Percentiles rank a stretch among this genome's conserved stretches.
These are phyloP conservation scores for Grapholita molesta DNA, from an alignment of 1,140 invertebrate genomes.

Conservation along the genomic window DNA sequence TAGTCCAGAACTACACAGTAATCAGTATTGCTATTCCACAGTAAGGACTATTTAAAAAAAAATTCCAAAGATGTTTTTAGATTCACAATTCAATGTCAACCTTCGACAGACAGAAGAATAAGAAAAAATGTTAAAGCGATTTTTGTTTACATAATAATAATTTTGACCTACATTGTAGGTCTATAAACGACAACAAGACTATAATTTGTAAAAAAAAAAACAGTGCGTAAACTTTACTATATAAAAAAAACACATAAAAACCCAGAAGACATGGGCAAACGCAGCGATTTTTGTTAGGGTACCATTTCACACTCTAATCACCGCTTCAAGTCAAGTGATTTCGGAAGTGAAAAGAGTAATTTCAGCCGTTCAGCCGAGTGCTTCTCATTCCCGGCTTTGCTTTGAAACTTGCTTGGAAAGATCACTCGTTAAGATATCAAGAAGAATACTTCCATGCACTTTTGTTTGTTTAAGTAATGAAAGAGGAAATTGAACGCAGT, in stretches of 20 bases:
- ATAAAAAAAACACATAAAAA: too few species aligned
- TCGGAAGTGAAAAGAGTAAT: conserved; percentile 15
- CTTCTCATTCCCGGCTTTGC: conserved; percentile 4
- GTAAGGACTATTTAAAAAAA: neutral
- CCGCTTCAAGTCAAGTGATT: conserved; percentile 17
- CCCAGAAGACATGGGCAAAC: neutral
- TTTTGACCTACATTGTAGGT: too few species aligned
- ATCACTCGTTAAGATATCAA: conserved; percentile 7
- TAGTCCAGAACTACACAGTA: too few species aligned
- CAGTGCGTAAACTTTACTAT: too few species aligned
- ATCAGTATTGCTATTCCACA: neutral
- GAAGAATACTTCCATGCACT: conserved; percentile 12
- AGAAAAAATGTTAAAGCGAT: neutral
- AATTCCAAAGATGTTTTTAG: neutral
- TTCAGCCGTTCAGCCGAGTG: neutral
- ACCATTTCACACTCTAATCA: neutral
- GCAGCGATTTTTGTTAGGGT: conserved; percentile 3
- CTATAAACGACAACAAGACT: too few species aligned
- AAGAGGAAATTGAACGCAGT: neutral
- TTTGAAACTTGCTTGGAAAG: conserved; percentile 10
- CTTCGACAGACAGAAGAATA: neutral
- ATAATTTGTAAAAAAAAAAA: neutral
- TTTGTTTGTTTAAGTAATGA: neutral
- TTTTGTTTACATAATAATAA: neutral
- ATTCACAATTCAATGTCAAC: neutral